phyloP scores from a whole-genome alignment of 2,113 vertebrate species.

The Origma solitaria region DNA sequence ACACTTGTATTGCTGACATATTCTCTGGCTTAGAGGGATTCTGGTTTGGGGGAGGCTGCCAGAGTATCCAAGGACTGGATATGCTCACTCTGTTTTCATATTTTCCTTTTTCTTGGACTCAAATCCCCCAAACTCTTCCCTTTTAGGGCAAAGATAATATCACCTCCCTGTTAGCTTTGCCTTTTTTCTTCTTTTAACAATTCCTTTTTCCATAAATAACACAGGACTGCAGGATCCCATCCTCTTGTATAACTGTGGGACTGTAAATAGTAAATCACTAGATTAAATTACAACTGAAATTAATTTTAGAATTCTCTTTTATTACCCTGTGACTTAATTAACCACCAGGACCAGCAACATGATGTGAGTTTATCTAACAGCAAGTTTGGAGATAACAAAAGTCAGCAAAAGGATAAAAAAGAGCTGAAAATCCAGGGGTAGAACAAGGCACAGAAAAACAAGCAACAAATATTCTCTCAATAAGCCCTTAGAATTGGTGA shows the following conservation, averaged over 20 bases:
- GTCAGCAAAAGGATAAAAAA: neutral
- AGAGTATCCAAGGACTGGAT: neutral
- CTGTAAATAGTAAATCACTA: neutral
- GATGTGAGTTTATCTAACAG: neutral
- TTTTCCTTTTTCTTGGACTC: neutral
- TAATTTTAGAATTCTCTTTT: neutral
- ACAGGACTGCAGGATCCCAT: neutral
- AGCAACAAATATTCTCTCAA: neutral
- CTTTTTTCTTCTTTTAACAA: neutral
- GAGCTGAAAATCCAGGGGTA: neutral
- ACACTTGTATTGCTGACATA: neutral
- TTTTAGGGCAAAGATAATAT: neutral
- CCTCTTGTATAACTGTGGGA: neutral
- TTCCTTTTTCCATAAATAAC: neutral
- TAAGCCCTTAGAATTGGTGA: neutral
- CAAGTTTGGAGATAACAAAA: neutral
- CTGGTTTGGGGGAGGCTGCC: neutral
- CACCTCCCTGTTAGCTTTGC: neutral
- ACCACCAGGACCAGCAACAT: neutral
- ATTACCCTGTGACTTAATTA: neutral
- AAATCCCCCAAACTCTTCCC: neutral
- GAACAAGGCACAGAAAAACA: neutral
- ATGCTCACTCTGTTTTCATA: neutral
- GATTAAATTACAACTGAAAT: neutral
- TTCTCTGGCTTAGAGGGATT: neutral